These are phyloP conservation scores for Tachuris rubrigastra DNA, from an alignment of 2,113 vertebrate species.

Conservation along the genomic window DNA sequence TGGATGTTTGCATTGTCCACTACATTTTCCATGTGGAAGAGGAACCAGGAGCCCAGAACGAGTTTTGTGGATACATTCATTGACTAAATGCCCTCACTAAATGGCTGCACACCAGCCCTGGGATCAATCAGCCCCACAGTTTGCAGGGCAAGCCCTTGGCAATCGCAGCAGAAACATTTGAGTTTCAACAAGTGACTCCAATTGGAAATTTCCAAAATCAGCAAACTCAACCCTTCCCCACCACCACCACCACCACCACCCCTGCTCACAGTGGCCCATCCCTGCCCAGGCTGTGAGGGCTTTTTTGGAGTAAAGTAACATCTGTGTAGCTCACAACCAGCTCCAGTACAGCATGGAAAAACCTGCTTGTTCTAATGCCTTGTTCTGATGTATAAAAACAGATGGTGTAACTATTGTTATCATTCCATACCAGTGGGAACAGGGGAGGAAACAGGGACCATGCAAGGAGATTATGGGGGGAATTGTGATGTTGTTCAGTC, in stretches of 20 bases:
- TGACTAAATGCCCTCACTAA: not conserved
- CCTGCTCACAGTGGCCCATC: not conserved
- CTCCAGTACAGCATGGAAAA: fast-evolving
- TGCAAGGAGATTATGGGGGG: not conserved
- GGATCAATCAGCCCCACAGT: not conserved
- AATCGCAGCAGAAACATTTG: not conserved
- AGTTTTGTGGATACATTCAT: not conserved
- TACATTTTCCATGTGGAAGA: not conserved
- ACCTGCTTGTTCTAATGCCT: not conserved
- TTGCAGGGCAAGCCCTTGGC: not conserved
- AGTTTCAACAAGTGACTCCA: not conserved
- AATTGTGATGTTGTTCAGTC: not conserved
- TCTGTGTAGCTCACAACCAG: not conserved
- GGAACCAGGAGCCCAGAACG: not conserved
- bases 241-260: too few relatives aligned
- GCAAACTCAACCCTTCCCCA: not conserved
- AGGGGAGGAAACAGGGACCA: not conserved
- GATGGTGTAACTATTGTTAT: fast-evolving
- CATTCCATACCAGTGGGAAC: not conserved
- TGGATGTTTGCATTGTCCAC: not conserved
- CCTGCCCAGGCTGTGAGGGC: not conserved
- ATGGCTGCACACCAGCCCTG: too few relatives aligned
- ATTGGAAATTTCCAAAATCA: not conserved
- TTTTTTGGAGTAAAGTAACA: not conserved
- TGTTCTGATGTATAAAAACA: not conserved